Conservation (phyloP, 2,888 invertebrate genomes). For the Balanococcus diminutus region DNA sequence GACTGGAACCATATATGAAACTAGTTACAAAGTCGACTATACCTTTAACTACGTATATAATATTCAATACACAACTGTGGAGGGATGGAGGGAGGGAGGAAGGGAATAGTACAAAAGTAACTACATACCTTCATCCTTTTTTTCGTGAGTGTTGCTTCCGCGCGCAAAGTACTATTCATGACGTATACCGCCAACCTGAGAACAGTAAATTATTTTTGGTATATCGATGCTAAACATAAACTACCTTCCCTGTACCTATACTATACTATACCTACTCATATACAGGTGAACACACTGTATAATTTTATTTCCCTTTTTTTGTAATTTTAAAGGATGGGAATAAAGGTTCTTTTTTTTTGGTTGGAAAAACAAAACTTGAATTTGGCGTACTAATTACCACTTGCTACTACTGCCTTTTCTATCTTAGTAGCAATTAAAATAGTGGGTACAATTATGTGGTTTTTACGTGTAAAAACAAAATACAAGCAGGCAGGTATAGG, state of each 20-base stretch:
- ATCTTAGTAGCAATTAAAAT: slow-evolving; percentile 6
- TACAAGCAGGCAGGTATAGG: too few species aligned
- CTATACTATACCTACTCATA: not conserved
- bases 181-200: not conserved
- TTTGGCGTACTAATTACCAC: slow-evolving; percentile 21
- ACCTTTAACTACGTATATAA: not conserved
- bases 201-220: slow-evolving; percentile 35
- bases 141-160: not conserved
- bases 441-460: not conserved
- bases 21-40: slow-evolving; percentile 47
- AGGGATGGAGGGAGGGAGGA: too few species aligned
- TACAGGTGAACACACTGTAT: slow-evolving; percentile 3
- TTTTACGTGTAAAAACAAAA: not conserved
- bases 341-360: not conserved
- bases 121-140: slow-evolving; percentile 3
- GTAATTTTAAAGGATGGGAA: not conserved
- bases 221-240: not conserved
- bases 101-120: slow-evolving; percentile 34
- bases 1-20: slow-evolving; percentile 43
- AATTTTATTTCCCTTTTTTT: not conserved
- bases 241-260: not conserved
- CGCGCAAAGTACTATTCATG: not conserved
- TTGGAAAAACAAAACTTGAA: slow-evolving; percentile 19
- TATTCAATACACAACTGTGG: too few species aligned
- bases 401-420: not conserved